Base-by-base conservation (phyloP, 2,888 invertebrate species). In the Thecocarcelia acutangulata region DNA sequence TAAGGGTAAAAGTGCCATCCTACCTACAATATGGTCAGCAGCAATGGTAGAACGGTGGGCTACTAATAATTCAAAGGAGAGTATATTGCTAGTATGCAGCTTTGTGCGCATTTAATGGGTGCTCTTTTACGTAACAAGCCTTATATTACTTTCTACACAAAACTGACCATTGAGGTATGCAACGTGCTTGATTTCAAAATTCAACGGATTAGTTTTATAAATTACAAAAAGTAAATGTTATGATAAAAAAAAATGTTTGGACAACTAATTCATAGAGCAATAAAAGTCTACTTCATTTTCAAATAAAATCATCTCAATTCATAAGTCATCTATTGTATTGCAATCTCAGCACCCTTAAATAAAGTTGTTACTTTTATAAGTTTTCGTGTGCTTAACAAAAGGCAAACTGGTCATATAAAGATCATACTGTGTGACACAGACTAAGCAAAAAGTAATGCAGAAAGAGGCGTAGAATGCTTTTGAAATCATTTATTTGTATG, bases 281-380 rank as follows among this genome's bases (percentile, higher is more conserved):
- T 64, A 63, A 56, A 73, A 64, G 63, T 52, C 72, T 66, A 17
- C 66, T 33, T 68, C 61, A 46, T 50, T 24, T 66, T 58, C 24
- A 66, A 61, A 61, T 46, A 28, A 69, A 64, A 64, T 17, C 40
- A 4, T 54, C 46, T 70, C 74, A 52, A 68, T 40, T 70, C 66
- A 17, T 70, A 82, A 70, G 69, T 70, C 82, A 56, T 74, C 74
- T 70, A 82, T 82, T 82, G 82, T 78, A 70, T 46, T 42, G 74
- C 50, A 75, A 74, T 61, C 46, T 75, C 78, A 72, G 82, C 82
- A 82, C 82, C 82, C 82, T 64, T 75, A 33, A 77, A 82, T 82
- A 78, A 82, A 82, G 78, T 78, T 82, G 82, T 82, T 82, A 75
- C 66, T 50, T 61, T 82, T 46, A 56, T 19, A 33, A 52, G 19